Percentiles rank a stretch among this genome's conserved stretches.
Conservation (phyloP, 2,113 vertebrate genomes). For the Corythoichthys intestinalis region DNA sequence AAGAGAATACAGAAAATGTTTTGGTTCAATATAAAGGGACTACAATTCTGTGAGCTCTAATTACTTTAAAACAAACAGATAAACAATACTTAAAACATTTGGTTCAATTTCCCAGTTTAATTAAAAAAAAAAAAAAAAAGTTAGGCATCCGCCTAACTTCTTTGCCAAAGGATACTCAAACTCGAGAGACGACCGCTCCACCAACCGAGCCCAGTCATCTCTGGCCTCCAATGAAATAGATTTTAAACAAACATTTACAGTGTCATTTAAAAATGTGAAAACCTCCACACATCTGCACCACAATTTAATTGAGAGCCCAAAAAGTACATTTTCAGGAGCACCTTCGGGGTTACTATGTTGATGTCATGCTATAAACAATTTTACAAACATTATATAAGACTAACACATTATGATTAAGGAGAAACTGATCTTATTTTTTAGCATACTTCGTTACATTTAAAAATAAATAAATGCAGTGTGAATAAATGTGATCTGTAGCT, state of each 20-base stretch:
- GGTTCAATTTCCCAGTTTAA: no score
- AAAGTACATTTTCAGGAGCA: neutral
- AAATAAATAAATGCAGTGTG: conserved; percentile 42
- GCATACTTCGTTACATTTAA: conserved; percentile 37
- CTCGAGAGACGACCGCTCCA: neutral
- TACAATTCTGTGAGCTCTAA: no score
- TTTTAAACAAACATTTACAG: neutral
- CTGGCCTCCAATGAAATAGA: neutral
- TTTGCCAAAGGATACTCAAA: neutral
- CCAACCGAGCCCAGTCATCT: neutral
- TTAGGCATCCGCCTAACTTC: no score
- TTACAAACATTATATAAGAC: conserved; percentile 44
- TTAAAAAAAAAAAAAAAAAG: no score
- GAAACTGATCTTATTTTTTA: conserved; percentile 43
- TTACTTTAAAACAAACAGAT: no score
- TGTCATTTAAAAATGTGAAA: neutral
- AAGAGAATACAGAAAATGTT: neutral
- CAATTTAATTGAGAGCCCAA: neutral
- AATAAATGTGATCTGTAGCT: conserved; percentile 15
- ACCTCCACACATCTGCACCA: neutral
- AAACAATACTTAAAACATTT: no score
- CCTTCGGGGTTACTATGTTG: neutral
- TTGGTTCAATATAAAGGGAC: neutral
- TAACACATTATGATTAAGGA: conserved; percentile 42
- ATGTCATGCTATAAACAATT: conserved; percentile 16